Base-by-base conservation (phyloP, 2,797 vertebrate genomes). In the Ambastaia sidthimunki region DNA sequence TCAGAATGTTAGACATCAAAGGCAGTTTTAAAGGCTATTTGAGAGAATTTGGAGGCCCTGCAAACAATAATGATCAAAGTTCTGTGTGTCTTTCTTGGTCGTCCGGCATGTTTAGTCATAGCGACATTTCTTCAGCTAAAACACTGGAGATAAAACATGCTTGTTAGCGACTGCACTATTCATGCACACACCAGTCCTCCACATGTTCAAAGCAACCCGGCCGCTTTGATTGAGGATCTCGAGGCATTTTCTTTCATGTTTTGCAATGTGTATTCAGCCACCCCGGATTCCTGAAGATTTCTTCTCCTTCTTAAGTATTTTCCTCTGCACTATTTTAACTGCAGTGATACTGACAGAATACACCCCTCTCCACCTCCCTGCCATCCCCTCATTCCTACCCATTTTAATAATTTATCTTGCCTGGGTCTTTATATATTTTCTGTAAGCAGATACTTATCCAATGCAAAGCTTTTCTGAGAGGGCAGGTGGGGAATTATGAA, bases 21-120 rank as follows among this genome's bases (percentile, higher is more conserved):
- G 83, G 15, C 12, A 16, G 19, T 81, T 87, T 87, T 76, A 85
- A 82, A 87, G 77, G 73, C 67, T 66, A 68, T 83, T 86, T 83
- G 80, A 54, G 47, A 78, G 69, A 82, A 85, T 82, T 80, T 78
- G 71, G 34, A 82, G 80, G 81, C 83, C 80, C 83, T 84, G 84
- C 81, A 76, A 86, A 85, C 84, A 86, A 82, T 85, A 85, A 85
- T 76, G 81, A 85, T 86, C 84, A 87, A 86, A 87, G 84, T 81
- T 69, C 63, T 55, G 52, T 62, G 34, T 70, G 81, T 71, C 81
- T 84, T 81, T 85, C 65, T 81, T 67, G 78, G 81, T 78, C 60
- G 77, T 80, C 81, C 52, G 34, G 67, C 48, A 75, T 71, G 76
- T 78, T 71, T 81, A 19, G 76, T 76, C 70, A 80, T 65, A 78